These are phyloP conservation scores for Pelobates fuscus DNA, from an alignment of 2,113 vertebrate genomes.

Conservation along the genomic window DNA sequence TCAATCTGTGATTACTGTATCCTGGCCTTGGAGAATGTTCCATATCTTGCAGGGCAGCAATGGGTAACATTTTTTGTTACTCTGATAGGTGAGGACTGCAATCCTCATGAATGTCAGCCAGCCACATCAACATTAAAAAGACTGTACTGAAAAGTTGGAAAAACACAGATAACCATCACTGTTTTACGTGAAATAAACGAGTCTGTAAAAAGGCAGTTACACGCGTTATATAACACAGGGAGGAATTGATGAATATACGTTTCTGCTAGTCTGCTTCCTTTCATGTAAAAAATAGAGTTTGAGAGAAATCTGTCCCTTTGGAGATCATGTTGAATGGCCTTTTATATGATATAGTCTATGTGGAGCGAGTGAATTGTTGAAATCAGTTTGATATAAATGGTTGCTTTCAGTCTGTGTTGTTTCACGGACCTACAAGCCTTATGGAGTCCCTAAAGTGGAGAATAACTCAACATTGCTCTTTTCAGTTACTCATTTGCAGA, in stretches of 20 bases:
- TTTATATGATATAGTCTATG: neutral
- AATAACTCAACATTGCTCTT: neutral
- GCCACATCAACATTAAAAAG: too few species aligned
- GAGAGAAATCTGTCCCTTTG: neutral
- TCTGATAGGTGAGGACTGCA: too few species aligned
- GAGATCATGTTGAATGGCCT: neutral
- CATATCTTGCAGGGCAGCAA: too few species aligned
- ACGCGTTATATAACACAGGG: too few species aligned
- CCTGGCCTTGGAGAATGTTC: too few species aligned
- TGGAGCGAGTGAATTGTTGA: neutral
- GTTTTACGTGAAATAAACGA: too few species aligned
- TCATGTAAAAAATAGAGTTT: neutral
- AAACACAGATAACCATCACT: too few species aligned
- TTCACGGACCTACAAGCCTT: neutral
- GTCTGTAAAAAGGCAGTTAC: too few species aligned
- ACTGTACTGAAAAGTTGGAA: too few species aligned
- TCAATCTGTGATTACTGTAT: too few species aligned
- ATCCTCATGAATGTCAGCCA: too few species aligned
- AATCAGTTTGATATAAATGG: neutral
- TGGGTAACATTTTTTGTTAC: too few species aligned
- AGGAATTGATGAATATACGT: neutral
- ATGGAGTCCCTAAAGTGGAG: neutral
- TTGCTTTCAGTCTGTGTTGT: neutral
- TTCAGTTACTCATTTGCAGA: neutral
- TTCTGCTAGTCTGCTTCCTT: neutral